A percentile compares a stretch with the other conserved stretches of the same genome.
These are phyloP conservation scores for Teinopalpus imperialis DNA, from an alignment of 2,888 invertebrate species.

Conservation along the genomic window DNA sequence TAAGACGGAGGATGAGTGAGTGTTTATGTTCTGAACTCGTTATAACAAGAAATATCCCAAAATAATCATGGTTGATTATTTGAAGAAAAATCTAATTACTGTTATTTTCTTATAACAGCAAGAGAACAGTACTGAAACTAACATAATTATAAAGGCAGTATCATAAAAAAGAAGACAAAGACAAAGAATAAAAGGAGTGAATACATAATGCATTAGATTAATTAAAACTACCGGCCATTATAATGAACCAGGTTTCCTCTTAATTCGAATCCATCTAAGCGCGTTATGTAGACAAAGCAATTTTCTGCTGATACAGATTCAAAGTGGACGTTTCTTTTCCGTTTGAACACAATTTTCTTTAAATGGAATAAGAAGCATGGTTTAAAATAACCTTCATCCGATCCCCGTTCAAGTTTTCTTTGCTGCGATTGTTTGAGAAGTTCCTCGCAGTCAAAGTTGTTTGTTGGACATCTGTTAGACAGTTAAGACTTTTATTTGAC, in stretches of 20 bases:
- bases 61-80: no score
- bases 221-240: conserved; percentile 25
- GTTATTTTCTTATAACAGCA: conserved; percentile 11
- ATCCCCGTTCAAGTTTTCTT: conserved; percentile 11
- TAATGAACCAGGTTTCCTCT: conserved; percentile 24
- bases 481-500: conserved; percentile 30
- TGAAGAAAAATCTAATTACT: no score
- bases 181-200: conserved; percentile 26
- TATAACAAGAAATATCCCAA: no score
- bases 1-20: no score
- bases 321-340: conserved; percentile 25
- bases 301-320: conserved; percentile 28
- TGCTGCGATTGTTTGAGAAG: conserved; percentile 17
- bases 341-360: conserved; percentile 24
- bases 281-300: conserved; percentile 26
- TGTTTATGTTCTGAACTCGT: no score
- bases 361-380: conserved; percentile 6
- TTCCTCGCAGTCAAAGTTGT: conserved; percentile 22
- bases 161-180: conserved; percentile 17
- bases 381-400: conserved; percentile 21
- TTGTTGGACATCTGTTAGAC: conserved; percentile 29
- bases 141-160: conserved; percentile 19
- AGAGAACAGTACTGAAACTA: conserved; percentile 16
- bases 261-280: conserved; percentile 20
- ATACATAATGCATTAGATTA: conserved; percentile 26